Percentiles rank a stretch among this genome's conserved stretches.
phyloP scores from a whole-genome alignment of 2,888 invertebrate species.

The Agriopis leucophaearia region DNA sequence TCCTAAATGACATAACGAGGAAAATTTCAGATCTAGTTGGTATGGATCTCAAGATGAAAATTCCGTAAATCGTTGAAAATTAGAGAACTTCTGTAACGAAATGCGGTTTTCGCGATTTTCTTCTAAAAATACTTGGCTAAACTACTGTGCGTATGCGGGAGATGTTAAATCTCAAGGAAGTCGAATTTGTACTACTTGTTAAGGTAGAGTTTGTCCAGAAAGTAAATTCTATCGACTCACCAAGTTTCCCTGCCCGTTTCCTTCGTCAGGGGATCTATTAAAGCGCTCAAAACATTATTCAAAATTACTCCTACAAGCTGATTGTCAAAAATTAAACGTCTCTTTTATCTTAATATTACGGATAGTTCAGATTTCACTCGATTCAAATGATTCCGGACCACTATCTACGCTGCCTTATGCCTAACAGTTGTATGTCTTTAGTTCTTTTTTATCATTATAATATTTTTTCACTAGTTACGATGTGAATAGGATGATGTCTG shows the following conservation, averaged over 20 bases:
- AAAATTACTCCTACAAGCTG: constrained; percentile 59
- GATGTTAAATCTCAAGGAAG: not conserved
- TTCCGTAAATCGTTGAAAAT: constrained; percentile 32
- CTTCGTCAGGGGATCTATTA: constrained; percentile 40
- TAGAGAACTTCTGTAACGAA: constrained; percentile 6
- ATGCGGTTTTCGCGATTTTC: constrained; percentile 37
- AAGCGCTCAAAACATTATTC: constrained; percentile 69
- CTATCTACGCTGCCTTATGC: constrained; percentile 65
- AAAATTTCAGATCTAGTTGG: constrained; percentile 67
- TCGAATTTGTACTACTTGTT: not conserved
- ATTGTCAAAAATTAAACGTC: constrained; percentile 61
- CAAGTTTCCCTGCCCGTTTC: constrained; percentile 34
- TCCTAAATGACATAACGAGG: constrained; percentile 31
- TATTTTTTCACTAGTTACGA: constrained; percentile 65
- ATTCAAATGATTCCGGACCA: constrained; percentile 61
- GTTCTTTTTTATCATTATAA: constrained; percentile 67
- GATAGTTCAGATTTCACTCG: constrained; percentile 68
- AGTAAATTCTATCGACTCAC: constrained; percentile 40
- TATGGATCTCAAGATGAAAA: constrained; percentile 47
- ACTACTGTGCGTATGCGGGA: constrained; percentile 23
- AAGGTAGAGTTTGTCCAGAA: not conserved
- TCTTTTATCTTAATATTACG: constrained; percentile 70
- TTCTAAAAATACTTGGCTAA: constrained; percentile 8
- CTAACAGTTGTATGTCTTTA: constrained; percentile 64
- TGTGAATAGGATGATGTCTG: constrained; percentile 73